Evolutionary conservation across 2,888 invertebrate species (phyloP).

Genomic region (Cheilosia urbana): DNA sequence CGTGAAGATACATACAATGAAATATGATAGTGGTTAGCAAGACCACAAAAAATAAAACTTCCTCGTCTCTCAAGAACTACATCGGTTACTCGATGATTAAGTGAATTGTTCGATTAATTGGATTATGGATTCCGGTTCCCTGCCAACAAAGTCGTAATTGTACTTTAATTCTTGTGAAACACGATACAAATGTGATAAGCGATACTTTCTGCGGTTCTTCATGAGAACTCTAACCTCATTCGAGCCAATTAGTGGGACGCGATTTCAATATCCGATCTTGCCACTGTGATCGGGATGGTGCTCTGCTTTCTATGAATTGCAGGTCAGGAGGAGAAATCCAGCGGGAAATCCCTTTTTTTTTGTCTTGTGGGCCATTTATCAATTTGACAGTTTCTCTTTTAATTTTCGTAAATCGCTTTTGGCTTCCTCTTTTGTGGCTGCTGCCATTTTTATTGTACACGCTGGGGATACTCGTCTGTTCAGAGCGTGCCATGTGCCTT

Average conservation of each 20-base stretch:
- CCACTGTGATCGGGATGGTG: background rate
- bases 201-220: conserved; percentile 18
- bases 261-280: conserved; percentile 66
- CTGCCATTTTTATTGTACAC: conserved; percentile 25
- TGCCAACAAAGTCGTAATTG: conserved; percentile 69
- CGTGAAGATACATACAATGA: conserved; percentile 52
- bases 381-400: conserved; percentile 75
- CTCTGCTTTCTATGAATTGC: conserved; percentile 31
- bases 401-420: conserved; percentile 76
- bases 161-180: conserved; percentile 73
- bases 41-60: conserved; percentile 1
- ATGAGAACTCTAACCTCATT: conserved; percentile 46
- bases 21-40: conserved; percentile 63
- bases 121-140: conserved; percentile 70
- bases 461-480: conserved; percentile 34
- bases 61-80: conserved; percentile 20
- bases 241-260: conserved; percentile 69
- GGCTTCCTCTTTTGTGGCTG: conserved; percentile 67
- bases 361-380: conserved; percentile 58
- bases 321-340: conserved; percentile 15
- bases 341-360: conserved; percentile 53
- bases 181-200: conserved; percentile 61
- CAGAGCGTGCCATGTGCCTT: conserved; percentile 75
- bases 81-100: conserved; percentile 67
- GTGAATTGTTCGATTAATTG: conserved; percentile 76